Percentiles rank a stretch among this genome's conserved stretches.
phyloP scores from a whole-genome alignment of 1,140 invertebrate species.

The Lordiphosa stackelbergi region DNA sequence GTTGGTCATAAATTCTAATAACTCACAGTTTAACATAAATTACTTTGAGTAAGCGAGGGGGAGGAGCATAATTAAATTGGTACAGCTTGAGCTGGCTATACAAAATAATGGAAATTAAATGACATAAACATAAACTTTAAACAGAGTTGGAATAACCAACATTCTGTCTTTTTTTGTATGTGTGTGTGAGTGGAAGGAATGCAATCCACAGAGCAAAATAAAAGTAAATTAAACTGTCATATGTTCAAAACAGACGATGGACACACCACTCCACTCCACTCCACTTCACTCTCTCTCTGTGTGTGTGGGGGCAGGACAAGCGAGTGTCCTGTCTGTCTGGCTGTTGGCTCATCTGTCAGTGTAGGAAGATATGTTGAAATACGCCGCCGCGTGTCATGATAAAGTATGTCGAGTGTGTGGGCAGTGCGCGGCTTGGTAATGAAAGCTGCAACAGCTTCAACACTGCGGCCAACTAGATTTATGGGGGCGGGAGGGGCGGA shows the following conservation, averaged over 20 bases:
- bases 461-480: constrained; percentile 62
- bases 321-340: constrained; percentile 37
- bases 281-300: background rate
- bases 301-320: background rate
- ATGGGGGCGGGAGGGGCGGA: constrained; percentile 10
- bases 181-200: constrained; percentile 34
- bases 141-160: constrained; percentile 31
- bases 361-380: constrained; percentile 73
- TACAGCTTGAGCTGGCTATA: constrained; percentile 1
- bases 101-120: constrained; percentile 70
- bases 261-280: constrained; percentile 5
- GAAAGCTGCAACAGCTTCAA: constrained; percentile 50
- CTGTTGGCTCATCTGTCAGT: constrained; percentile 71
- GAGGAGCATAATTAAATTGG: background rate
- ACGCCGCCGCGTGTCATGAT: constrained; percentile 70
- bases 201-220: constrained; percentile 66
- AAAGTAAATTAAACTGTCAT: constrained; percentile 76
- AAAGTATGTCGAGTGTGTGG: constrained; percentile 62
- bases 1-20: constrained; percentile 67
- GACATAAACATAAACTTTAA: constrained; percentile 66
- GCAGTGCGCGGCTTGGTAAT: constrained; percentile 38
- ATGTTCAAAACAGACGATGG: constrained; percentile 53
- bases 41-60: constrained; percentile 19
- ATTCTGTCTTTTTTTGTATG: constrained; percentile 26
- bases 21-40: constrained; percentile 73